A percentile compares a stretch with the other conserved stretches of the same genome.
These are phyloP conservation scores for Todus mexicanus DNA, from an alignment of 2,797 vertebrate species.

Conservation along the genomic window DNA sequence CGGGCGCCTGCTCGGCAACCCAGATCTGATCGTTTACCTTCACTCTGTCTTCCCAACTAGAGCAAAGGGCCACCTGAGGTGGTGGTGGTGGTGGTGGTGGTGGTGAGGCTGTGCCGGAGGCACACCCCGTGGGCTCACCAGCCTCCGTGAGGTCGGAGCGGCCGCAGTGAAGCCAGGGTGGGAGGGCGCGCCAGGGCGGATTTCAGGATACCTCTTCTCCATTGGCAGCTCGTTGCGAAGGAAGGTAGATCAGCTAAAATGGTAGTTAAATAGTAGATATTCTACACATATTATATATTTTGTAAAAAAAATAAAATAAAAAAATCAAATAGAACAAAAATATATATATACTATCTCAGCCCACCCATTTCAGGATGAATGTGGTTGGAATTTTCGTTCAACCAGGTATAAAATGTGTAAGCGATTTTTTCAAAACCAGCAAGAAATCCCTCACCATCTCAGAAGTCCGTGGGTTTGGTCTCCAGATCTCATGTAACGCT, in stretches of 20 bases:
- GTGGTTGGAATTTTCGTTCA: slow-evolving; percentile 56
- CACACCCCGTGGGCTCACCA: fast-evolving
- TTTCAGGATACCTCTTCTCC: slow-evolving; percentile 52
- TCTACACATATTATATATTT: slow-evolving; percentile 60
- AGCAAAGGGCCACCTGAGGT: neutral
- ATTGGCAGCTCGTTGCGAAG: slow-evolving; percentile 10
- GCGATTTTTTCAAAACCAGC: slow-evolving; percentile 52
- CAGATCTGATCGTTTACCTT: neutral
- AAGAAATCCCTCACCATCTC: slow-evolving; percentile 33
- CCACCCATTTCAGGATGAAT: slow-evolving; percentile 45
- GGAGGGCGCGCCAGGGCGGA: neutral
- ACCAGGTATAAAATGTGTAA: slow-evolving; percentile 24
- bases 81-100: neutral
- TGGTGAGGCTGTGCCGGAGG: neutral
- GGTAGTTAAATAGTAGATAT: slow-evolving; percentile 65
- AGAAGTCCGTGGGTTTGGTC: slow-evolving; percentile 7
- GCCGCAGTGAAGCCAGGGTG: neutral
- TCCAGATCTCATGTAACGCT: slow-evolving; percentile 22
- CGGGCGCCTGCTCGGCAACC: neutral
- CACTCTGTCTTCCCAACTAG: slow-evolving; percentile 42
- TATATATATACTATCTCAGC: slow-evolving; percentile 39
- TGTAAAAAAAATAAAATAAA: slow-evolving; percentile 43
- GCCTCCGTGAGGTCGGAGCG: neutral
- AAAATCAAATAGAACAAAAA: slow-evolving; percentile 49
- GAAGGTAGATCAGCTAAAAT: slow-evolving; percentile 33